Conservation (phyloP, 2,113 vertebrate species). For the Eptesicus fuscus region DNA sequence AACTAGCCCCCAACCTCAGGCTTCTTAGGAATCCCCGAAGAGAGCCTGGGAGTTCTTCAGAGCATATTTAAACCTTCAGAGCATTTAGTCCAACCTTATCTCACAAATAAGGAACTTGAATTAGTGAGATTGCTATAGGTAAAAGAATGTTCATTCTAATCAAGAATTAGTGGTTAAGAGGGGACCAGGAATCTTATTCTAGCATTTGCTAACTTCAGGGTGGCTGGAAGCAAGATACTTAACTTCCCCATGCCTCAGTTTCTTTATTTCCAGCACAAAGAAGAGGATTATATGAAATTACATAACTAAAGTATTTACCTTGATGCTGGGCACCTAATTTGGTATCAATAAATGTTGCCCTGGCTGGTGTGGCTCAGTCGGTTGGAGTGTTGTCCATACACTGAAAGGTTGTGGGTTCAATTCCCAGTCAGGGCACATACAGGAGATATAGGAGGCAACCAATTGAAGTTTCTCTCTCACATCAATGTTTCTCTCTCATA, state of each 20-base stretch:
- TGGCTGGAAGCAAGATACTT: background rate
- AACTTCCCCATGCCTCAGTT: background rate
- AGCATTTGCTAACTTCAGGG: background rate
- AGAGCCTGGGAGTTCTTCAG: accelerated
- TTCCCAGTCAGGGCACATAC: background rate
- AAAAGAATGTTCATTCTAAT: background rate
- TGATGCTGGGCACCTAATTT: background rate
- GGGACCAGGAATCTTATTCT: background rate
- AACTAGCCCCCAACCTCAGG: background rate
- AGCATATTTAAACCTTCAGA: background rate
- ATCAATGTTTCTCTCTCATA: background rate
- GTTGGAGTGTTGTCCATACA: background rate
- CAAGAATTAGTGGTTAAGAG: background rate
- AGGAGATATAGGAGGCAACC: background rate
- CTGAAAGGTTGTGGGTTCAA: background rate
- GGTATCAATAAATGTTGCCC: background rate
- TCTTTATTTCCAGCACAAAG: background rate
- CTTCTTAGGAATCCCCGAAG: no score
- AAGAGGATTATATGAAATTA: background rate
- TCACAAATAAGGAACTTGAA: background rate
- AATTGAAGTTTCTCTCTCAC: background rate
- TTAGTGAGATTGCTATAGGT: background rate
- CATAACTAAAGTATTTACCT: background rate
- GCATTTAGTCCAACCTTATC: background rate
- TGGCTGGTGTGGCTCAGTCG: background rate